These are phyloP conservation scores for Dreissena polymorpha DNA, from an alignment of 1,140 invertebrate species.

Conservation along the genomic window DNA sequence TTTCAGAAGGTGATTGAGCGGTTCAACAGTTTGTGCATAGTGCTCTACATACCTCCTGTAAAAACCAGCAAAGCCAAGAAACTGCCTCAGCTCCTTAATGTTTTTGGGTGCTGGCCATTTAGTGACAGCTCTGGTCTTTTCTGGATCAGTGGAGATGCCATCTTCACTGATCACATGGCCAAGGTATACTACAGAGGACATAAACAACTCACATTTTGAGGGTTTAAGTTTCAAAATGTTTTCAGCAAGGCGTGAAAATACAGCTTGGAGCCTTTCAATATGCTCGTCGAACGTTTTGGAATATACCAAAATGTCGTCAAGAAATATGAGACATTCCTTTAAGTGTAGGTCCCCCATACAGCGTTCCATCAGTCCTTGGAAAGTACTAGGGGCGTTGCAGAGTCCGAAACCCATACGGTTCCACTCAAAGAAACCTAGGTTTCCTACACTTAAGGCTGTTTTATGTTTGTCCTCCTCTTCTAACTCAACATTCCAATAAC, in stretches of 20 bases:
- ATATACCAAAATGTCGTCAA: conserved; percentile 14
- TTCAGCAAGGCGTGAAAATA: conserved; percentile 4
- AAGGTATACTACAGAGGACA: neutral
- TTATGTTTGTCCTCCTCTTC: conserved; percentile 60
- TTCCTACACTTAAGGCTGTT: conserved; percentile 66
- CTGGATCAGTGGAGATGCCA: conserved; percentile 14
- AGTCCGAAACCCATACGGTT: conserved; percentile 32
- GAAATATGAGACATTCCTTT: conserved; percentile 31
- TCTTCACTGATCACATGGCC: neutral
- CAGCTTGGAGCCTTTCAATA: conserved; percentile 5
- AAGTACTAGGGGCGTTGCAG: conserved; percentile 1
- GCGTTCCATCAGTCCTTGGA: conserved; percentile 13
- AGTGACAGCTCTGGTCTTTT: conserved; percentile 3
- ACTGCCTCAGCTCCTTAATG: conserved; percentile 4
- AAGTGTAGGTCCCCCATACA: conserved; percentile 36
- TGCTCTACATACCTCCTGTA: conserved; percentile 23
- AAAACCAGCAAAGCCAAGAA: conserved; percentile 33
- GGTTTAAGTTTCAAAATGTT: too few species aligned
- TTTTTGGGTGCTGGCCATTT: conserved; percentile 46
- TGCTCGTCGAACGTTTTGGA: conserved; percentile 1
- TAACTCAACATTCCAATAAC: conserved; percentile 23
- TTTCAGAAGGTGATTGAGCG: conserved; percentile 30
- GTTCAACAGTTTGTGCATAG: conserved; percentile 16
- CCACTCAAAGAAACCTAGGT: conserved; percentile 28
- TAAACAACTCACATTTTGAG: too few species aligned